phyloP scores from a whole-genome alignment of 2,888 invertebrate genomes.

The Agrotis exclamationis region DNA sequence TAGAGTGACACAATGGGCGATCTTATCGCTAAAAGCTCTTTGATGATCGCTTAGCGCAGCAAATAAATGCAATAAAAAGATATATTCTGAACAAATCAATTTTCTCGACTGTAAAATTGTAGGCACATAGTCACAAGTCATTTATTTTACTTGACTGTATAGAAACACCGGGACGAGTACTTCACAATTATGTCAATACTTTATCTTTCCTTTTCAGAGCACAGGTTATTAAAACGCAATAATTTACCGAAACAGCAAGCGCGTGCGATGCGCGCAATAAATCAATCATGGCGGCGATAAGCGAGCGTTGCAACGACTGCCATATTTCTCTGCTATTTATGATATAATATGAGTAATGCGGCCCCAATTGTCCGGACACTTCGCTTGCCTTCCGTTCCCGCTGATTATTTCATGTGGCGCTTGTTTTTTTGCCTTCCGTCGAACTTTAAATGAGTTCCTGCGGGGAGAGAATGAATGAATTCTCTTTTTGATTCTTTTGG shows the following conservation, averaged over 20 bases:
- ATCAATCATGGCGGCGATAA: constrained; percentile 57
- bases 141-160: neutral
- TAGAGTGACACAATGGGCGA: too few species aligned
- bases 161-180: neutral
- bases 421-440: constrained; percentile 32
- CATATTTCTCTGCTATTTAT: constrained; percentile 48
- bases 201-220: constrained; percentile 34
- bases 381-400: constrained; percentile 15
- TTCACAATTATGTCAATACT: neutral
- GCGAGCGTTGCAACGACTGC: constrained; percentile 37
- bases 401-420: constrained; percentile 35
- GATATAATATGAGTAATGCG: constrained; percentile 46
- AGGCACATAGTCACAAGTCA: neutral
- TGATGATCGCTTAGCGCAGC: neutral
- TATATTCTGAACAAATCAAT: neutral
- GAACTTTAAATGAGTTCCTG: constrained; percentile 48
- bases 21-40: too few species aligned
- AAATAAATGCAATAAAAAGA: neutral
- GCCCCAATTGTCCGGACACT: constrained; percentile 29
- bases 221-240: constrained; percentile 42
- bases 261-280: constrained; percentile 44
- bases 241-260: constrained; percentile 41
- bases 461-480: constrained; percentile 35
- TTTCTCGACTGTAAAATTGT: neutral
- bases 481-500: constrained; percentile 25